Evolutionary conservation across 2,797 vertebrate species (phyloP).

Genomic region (Caiman crocodilus): DNA sequence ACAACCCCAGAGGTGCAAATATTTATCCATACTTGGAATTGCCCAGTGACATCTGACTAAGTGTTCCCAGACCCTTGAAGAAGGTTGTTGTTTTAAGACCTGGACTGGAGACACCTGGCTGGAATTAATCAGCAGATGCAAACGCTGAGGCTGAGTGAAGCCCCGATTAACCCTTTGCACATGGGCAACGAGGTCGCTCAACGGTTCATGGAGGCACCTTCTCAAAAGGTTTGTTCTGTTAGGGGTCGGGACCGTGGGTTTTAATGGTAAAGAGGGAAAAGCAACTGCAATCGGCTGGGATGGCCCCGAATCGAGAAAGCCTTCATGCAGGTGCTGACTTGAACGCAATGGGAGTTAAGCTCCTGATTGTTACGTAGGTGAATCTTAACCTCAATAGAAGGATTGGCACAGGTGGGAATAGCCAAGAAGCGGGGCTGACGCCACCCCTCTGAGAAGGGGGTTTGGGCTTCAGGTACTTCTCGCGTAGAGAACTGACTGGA

Average conservation of each 20-base stretch:
- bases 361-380: no score
- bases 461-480: background rate
- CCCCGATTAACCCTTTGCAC: conserved; percentile 51
- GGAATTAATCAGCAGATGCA: conserved; percentile 64
- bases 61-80: conserved; percentile 27
- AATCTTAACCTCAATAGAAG: no score
- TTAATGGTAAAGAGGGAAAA: no score
- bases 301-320: background rate
- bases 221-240: background rate
- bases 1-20: conserved; percentile 64
- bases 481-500: background rate
- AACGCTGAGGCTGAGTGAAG: background rate
- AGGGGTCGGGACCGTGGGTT: background rate
- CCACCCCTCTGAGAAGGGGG: background rate
- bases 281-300: no score
- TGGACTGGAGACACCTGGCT: conserved; percentile 58
- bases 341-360: no score
- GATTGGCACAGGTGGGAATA: background rate
- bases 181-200: background rate
- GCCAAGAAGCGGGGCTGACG: background rate
- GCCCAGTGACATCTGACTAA: conserved; percentile 19
- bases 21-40: conserved; percentile 75
- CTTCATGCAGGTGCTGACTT: no score
- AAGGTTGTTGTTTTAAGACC: conserved; percentile 54
- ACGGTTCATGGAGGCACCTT: background rate